These are phyloP conservation scores for Cheilosia grossa DNA, from an alignment of 2,888 invertebrate genomes.

Conservation along the genomic window DNA sequence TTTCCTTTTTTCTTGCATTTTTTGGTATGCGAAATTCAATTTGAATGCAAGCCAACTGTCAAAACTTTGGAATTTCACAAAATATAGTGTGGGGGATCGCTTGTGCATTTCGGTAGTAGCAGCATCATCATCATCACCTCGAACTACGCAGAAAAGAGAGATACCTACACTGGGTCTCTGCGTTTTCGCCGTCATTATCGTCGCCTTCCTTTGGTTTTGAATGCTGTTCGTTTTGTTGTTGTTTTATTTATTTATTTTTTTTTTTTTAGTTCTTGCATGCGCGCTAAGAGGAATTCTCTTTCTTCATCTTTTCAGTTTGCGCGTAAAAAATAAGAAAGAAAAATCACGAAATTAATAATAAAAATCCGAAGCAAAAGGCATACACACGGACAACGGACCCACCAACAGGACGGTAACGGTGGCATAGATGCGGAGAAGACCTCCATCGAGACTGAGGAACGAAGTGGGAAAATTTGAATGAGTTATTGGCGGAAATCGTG, in stretches of 20 bases:
- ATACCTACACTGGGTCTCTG: background rate
- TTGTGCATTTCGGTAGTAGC: conserved; percentile 29
- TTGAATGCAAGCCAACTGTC: conserved; percentile 71
- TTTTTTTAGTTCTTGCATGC: conserved; percentile 20
- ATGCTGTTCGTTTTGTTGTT: background rate
- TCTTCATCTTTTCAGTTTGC: conserved; percentile 61
- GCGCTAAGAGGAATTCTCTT: conserved; percentile 63
- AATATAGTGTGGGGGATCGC: conserved; percentile 28
- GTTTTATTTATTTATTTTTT: background rate
- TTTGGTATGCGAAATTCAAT: conserved; percentile 53
- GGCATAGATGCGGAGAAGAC: conserved; percentile 55
- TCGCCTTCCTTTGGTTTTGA: conserved; percentile 44
- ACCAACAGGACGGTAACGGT: conserved; percentile 45
- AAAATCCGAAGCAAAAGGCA: conserved; percentile 59
- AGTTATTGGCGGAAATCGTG: conserved; percentile 76
- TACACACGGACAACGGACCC: conserved; percentile 41
- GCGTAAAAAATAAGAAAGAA: conserved; percentile 50
- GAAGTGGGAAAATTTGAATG: conserved; percentile 75
- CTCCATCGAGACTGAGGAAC: conserved; percentile 36
- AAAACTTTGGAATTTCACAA: conserved; percentile 54
- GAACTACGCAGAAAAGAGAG: conserved; percentile 18
- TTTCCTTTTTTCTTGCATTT: conserved; percentile 5
- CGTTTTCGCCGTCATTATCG: conserved; percentile 69
- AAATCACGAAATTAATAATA: conserved; percentile 60
- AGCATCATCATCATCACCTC: conserved; percentile 67